These are phyloP conservation scores for Tenthredo scrophulariae DNA, from an alignment of 2,888 invertebrate species.

Conservation along the genomic window DNA sequence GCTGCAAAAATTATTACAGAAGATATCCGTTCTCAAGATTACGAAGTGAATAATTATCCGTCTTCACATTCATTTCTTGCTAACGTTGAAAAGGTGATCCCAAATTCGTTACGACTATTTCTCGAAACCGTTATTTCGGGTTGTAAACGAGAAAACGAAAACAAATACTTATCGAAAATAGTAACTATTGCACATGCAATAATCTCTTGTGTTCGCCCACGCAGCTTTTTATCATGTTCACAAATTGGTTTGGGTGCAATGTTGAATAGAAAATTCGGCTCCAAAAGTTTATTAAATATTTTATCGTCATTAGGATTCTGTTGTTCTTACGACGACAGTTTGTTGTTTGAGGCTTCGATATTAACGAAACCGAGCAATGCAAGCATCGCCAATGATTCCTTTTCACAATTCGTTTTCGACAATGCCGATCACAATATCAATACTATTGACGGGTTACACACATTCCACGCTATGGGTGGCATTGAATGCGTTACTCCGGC, in stretches of 20 bases:
- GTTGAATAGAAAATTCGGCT: slow-evolving; percentile 66
- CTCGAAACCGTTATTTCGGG: slow-evolving; percentile 56
- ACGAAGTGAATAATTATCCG: slow-evolving; percentile 55
- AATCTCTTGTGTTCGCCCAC: slow-evolving; percentile 56
- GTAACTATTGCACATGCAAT: background rate
- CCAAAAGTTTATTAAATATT: slow-evolving; percentile 66
- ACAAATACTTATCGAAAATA: slow-evolving; percentile 50
- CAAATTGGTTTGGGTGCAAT: slow-evolving; percentile 65
- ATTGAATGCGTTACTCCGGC: slow-evolving; percentile 41
- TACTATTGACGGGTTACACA: slow-evolving; percentile 42
- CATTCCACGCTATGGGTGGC: slow-evolving; percentile 48
- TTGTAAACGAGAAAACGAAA: slow-evolving; percentile 56
- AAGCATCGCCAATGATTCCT: no score
- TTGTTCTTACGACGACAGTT: slow-evolving; percentile 26
- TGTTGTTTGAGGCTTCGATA: slow-evolving; percentile 21
- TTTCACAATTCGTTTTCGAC: slow-evolving; percentile 43
- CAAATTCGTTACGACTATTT: slow-evolving; percentile 54
- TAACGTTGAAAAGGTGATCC: slow-evolving; percentile 46
- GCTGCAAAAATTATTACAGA: slow-evolving; percentile 56
- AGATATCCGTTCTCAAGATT: slow-evolving; percentile 58
- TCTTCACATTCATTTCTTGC: slow-evolving; percentile 55
- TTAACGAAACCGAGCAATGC: no score
- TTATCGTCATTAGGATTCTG: slow-evolving; percentile 62
- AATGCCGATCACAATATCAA: slow-evolving; percentile 47
- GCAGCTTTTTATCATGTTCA: slow-evolving; percentile 69